These are phyloP conservation scores for Percopsis omiscomaycus DNA, from an alignment of 2,797 vertebrate species.

Conservation along the genomic window DNA sequence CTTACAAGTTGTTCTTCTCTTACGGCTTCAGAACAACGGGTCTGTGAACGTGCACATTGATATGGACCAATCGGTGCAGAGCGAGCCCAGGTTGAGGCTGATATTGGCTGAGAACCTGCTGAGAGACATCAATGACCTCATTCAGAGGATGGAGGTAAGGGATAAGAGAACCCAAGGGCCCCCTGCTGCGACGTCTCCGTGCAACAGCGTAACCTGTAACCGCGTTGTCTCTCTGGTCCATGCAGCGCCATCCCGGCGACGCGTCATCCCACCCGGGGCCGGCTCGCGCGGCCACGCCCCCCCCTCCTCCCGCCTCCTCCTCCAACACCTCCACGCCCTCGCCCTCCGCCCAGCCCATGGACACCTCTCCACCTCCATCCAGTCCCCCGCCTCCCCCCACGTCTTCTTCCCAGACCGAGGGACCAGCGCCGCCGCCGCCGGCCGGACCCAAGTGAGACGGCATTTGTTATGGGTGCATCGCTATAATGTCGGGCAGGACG, in stretches of 20 bases:
- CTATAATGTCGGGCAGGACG: not conserved
- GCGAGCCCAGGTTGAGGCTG: conserved; percentile 87
- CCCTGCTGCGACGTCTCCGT: no score
- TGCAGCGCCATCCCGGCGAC: conserved; percentile 66
- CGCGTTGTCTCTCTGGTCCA: conserved; percentile 12
- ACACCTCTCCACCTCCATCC: conserved; percentile 73
- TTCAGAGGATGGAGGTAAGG: conserved; percentile 86
- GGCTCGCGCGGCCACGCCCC: conserved; percentile 54
- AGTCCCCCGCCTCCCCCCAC: conserved; percentile 72
- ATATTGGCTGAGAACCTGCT: conserved; percentile 89
- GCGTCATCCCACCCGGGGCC: conserved; percentile 66
- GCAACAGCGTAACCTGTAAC: no score
- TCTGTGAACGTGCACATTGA: conserved; percentile 92
- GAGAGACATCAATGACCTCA: conserved; percentile 83
- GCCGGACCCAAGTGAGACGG: conserved; percentile 76
- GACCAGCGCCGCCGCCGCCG: conserved; percentile 67
- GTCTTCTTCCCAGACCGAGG: conserved; percentile 72
- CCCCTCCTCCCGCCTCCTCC: conserved; percentile 60
- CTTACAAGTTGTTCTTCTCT: conserved; percentile 18
- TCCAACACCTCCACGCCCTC: conserved; percentile 75
- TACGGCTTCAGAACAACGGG: conserved; percentile 75
- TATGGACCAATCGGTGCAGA: conserved; percentile 86
- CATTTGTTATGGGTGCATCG: not conserved
- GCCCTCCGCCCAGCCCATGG: conserved; percentile 75
- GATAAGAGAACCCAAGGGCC: conserved; percentile 1